Evolutionary conservation across 2,113 vertebrate species (phyloP).

Genomic region (Carassius carassius): DNA sequence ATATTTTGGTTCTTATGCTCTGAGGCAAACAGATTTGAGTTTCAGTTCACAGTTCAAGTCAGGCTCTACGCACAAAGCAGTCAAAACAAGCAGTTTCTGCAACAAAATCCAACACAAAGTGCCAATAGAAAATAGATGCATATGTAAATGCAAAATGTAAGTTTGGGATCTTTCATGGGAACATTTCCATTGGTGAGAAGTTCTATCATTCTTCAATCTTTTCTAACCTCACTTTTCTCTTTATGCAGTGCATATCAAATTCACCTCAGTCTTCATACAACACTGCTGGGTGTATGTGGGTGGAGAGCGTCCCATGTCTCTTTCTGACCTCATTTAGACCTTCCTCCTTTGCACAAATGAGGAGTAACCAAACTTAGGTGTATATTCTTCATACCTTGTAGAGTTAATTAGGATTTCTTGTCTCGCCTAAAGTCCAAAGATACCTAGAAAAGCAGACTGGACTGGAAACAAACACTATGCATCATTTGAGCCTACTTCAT

Average conservation of each 20-base stretch:
- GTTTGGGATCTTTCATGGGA: conserved; percentile 15
- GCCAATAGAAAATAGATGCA: not conserved
- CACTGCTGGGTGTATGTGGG: not conserved
- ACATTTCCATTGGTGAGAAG: conserved; percentile 44
- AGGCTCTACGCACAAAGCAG: not conserved
- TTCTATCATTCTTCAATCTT: not conserved
- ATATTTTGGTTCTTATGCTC: conserved; percentile 6
- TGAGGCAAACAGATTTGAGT: conserved; percentile 7
- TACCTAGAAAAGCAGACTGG: conserved; percentile 20
- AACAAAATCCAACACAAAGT: not conserved
- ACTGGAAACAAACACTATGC: conserved; percentile 8
- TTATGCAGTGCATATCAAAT: conserved; percentile 14
- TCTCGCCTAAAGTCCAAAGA: conserved; percentile 22
- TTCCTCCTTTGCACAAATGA: not conserved
- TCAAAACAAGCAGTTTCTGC: conserved; percentile 13
- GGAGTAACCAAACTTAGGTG: conserved; percentile 33
- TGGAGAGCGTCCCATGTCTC: not conserved
- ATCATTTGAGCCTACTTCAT: conserved; percentile 38
- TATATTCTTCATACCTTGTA: conserved; percentile 40
- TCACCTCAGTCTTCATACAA: not conserved
- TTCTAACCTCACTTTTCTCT: not conserved
- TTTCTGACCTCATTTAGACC: conserved; percentile 40
- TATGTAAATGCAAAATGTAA: not conserved
- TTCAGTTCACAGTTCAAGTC: not conserved
- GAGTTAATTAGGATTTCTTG: conserved; percentile 28